Evolutionary conservation across 2,797 vertebrate species (phyloP).

Genomic region (Acrocephalus scirpaceus): DNA sequence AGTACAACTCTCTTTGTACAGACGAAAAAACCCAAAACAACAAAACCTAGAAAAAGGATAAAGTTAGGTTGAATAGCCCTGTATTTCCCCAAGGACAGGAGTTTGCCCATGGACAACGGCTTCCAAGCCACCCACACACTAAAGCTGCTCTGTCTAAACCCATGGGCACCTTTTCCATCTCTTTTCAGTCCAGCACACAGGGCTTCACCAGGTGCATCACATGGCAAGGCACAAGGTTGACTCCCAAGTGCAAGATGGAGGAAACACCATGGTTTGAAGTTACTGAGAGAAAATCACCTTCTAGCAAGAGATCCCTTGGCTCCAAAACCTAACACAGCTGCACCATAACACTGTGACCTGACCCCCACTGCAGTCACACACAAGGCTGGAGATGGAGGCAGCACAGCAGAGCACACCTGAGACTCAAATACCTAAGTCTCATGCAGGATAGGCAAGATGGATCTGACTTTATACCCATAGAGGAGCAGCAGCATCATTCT

Average conservation of each 20-base stretch:
- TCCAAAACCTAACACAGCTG: background rate
- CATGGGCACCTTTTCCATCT: background rate
- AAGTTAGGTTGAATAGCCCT: background rate
- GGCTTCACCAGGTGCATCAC: background rate
- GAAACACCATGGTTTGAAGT: background rate
- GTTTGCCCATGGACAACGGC: fast-evolving
- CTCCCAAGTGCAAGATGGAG: background rate
- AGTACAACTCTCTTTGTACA: background rate
- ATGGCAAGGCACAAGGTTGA: background rate
- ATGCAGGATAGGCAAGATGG: background rate
- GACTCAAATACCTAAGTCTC: background rate
- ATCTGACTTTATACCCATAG: background rate
- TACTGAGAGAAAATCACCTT: background rate
- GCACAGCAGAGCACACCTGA: background rate
- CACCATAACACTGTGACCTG: background rate
- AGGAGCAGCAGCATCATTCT: background rate
- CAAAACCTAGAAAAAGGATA: background rate
- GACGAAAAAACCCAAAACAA: background rate
- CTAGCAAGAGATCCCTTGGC: background rate
- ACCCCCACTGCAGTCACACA: background rate
- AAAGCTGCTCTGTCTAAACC: background rate
- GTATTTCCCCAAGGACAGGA: background rate
- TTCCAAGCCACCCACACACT: background rate
- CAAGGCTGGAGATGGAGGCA: background rate
- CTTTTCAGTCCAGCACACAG: background rate